These are phyloP conservation scores for Pseudolaguvia tuberculata DNA, from an alignment of 2,113 vertebrate genomes.

Conservation along the genomic window DNA sequence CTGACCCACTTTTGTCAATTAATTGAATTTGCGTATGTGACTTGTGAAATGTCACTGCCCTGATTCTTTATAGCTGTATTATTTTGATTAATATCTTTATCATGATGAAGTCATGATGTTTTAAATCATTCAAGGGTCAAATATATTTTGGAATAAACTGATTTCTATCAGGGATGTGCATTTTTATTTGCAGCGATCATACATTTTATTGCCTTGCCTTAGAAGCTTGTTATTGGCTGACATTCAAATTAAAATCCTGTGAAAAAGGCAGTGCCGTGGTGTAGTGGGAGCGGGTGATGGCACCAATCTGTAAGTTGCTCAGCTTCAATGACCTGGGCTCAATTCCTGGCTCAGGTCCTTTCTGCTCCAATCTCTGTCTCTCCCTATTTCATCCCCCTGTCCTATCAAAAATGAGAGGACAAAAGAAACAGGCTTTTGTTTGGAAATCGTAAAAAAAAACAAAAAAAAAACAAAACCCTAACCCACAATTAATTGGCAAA, in stretches of 20 bases:
- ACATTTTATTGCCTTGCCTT: neutral
- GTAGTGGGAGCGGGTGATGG: too few species aligned
- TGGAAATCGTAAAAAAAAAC: too few species aligned
- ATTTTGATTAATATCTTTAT: neutral
- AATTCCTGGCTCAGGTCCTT: too few species aligned
- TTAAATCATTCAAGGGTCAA: neutral
- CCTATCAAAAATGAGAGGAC: too few species aligned
- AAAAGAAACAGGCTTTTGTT: neutral
- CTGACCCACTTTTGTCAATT: neutral
- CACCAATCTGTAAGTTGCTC: too few species aligned
- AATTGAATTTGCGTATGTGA: too few species aligned
- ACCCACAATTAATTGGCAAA: neutral
- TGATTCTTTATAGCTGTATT: neutral
- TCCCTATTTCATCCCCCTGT: too few species aligned
- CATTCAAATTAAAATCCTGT: neutral
- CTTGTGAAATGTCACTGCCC: neutral
- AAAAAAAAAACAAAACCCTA: too few species aligned
- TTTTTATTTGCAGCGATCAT: neutral
- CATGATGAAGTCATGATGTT: neutral
- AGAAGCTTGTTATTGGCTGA: neutral
- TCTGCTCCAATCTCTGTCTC: too few species aligned
- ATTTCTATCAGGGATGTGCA: constrained; percentile 3
- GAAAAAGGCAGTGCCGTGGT: too few species aligned
- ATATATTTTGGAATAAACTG: neutral
- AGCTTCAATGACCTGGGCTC: too few species aligned